phyloP scores from a whole-genome alignment of 2,797 vertebrate species.

The Bucorvus abyssinicus region DNA sequence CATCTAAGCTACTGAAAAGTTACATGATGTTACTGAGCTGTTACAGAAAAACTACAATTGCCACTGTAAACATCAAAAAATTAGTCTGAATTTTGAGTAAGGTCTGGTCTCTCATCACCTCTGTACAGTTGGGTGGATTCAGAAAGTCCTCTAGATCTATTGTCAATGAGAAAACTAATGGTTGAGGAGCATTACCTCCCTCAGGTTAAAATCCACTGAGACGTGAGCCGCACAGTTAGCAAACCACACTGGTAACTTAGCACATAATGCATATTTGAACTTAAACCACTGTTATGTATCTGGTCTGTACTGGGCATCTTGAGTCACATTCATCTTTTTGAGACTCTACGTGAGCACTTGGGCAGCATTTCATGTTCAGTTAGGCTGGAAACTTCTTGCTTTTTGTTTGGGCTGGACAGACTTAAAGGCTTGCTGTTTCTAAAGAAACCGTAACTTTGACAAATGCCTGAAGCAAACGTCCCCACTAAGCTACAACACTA shows the following conservation, averaged over 20 bases:
- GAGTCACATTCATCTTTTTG: background rate
- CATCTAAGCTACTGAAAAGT: background rate
- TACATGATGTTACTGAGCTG: background rate
- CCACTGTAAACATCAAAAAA: background rate
- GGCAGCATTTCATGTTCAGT: background rate
- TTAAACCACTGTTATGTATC: background rate
- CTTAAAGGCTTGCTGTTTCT: background rate
- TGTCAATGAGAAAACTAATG: background rate
- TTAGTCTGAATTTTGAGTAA: background rate
- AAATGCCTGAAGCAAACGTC: background rate
- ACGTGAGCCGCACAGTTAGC: background rate
- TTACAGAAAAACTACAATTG: accelerated
- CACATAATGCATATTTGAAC: background rate
- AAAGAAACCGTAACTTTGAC: background rate
- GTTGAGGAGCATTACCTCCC: background rate
- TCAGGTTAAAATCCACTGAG: background rate
- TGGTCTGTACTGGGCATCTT: background rate
- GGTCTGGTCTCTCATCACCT: background rate
- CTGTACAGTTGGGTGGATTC: background rate
- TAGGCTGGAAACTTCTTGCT: background rate
- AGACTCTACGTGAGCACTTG: background rate
- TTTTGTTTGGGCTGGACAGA: background rate
- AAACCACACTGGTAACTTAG: background rate
- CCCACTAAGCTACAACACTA: background rate
- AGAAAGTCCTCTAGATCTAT: background rate